Evolutionary conservation across 2,113 vertebrate genomes (phyloP).

Genomic region (Nycticorax nycticorax): DNA sequence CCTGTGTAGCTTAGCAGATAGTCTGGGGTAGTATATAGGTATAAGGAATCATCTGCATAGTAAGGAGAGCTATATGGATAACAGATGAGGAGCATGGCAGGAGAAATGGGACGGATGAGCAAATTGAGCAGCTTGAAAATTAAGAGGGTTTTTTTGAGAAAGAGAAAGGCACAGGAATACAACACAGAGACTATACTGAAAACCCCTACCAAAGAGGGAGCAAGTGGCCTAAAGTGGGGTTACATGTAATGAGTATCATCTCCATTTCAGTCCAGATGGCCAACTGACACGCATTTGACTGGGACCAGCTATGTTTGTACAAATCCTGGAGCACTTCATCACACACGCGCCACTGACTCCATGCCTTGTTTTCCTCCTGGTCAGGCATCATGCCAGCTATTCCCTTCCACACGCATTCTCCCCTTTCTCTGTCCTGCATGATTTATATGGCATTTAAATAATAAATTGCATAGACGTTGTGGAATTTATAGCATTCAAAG

Average conservation of each 20-base stretch:
- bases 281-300: background rate
- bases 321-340: background rate
- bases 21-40: background rate
- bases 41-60: background rate
- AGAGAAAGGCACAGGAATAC: background rate
- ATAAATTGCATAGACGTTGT: conserved; percentile 33
- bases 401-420: background rate
- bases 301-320: background rate
- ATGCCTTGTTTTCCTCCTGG: background rate
- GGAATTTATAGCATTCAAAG: conserved; percentile 53
- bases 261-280: background rate
- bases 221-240: background rate
- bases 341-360: background rate
- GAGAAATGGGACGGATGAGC: background rate
- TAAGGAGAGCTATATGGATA: background rate
- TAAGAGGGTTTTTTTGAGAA: background rate
- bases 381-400: background rate
- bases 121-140: background rate
- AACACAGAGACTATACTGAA: background rate
- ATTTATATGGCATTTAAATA: conserved; percentile 66
- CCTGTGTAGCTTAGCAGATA: background rate
- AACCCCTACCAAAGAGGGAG: background rate
- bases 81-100: background rate
- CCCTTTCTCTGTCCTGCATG: background rate
- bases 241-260: background rate